Evolutionary conservation across 2,113 vertebrate genomes (phyloP), one percentile per base, ranked within the genome.

Genomic region (Dissostichus mawsoni): DNA sequence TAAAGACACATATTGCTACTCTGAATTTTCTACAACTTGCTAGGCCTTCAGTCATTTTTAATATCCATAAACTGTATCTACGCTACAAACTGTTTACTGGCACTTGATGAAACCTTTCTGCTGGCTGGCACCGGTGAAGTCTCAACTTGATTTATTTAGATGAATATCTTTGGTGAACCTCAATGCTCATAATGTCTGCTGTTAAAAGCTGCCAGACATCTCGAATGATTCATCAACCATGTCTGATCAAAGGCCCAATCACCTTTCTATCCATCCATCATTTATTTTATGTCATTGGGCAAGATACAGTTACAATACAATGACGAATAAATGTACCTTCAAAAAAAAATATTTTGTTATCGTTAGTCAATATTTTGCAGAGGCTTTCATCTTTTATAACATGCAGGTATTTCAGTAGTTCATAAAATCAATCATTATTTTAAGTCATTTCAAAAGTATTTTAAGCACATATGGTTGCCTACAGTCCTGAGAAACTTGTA

Each of bases 141-240:
- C 66, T 50, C 50, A 47, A n/a, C 45, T 64, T 41, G 69, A 65
- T 74, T 47, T 8, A 65, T 74, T 52, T 8, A 65, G 70, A 79
- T 69, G 33, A 52, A 36, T 58, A 63, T 68, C 74, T 73, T 13
- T 14, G 23, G 63, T 47, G 45, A n/a, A 58, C 61, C 7, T 63
- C 51, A 29, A 65, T 36, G 45, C 64, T 55, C 47, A 18, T 5
- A 0, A 25, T 18, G 50, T 81, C 77, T 66, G 23, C 29, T 66
- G 33, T 23, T 52, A 25, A 23, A 25, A 72, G 62, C 45, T 59
- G 76, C 56, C 66, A 80, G 51, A 45, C 20, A 11, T 68, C 20
- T 25, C 5, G 45, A 6, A 20, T 82, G 80, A 86, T 0, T 79
- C 50, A 79, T 29, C 20, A 36, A 3, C 67, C 16, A 25, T 4